Base-by-base conservation (phyloP, 2,113 vertebrate species). In the Xerus inauris region DNA sequence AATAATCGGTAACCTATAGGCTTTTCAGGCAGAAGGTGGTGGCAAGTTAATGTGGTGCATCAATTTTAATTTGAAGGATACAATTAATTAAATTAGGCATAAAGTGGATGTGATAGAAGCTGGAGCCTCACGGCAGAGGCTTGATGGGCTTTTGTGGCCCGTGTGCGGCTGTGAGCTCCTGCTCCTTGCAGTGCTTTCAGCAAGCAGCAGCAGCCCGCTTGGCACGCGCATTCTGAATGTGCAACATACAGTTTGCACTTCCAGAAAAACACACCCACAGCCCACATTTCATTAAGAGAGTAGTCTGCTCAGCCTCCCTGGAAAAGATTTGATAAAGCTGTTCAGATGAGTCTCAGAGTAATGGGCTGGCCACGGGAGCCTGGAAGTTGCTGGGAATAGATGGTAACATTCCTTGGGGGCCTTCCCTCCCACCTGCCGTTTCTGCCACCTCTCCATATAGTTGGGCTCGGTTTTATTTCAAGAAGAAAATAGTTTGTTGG, bases 151-250 rank as follows among this genome's bases (percentile, higher is more conserved):
- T 13, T 0, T 13, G 22, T 73, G 38, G 1, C 24, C 19, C 8
- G 6, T 0, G 49, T 6, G 0, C 19, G 7, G 42, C 19, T 49
- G 19, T 0, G 3, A 6, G 17, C 20, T 38, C 4, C 0, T 0
- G 12, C 16, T 79, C 16, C 67, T 16, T 0, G 26, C 0, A 26
- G 4, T 17, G 7, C 62, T 65, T 10, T 69, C 57, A 0, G 7
- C 35, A 19, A 6, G 3, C 32, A 3, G 28, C 10, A 5, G 20
- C 7, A 5, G 20, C 1, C 0, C 12, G 3, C 26, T 35, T 22
- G 1, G 12, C 10, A 2, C 0, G 22, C 45, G 30, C 10, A 1
- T 42, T 6, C 22, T 0, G 22, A 47, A 26, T 2, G n/a, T 38
- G 7, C 8, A 0, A 4, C 2, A 0, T n/a, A 2, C 67, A 19